Evolutionary conservation across 2,888 invertebrate species (phyloP), one percentile per base, ranked within the genome.

Genomic region (Neoascia interrupta): DNA sequence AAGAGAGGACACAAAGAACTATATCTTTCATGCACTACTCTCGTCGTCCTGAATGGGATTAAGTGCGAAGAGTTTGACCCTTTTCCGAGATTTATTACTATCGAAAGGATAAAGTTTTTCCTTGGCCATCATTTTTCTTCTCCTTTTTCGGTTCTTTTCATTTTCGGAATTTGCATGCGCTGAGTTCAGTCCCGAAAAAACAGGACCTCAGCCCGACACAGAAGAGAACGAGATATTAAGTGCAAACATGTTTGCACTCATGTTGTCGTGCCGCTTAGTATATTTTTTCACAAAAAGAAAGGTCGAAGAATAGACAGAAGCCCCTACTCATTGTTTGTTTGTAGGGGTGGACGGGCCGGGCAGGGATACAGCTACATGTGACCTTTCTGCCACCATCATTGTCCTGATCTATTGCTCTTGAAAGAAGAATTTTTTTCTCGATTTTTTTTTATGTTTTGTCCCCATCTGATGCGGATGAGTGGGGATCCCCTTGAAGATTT

Each of bases 21-120:
- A 51, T 31, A 61, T 61, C 70, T 47, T 63, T 70, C 45, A 70
- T 70, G 70, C 54, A 70, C 61, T 70, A n/a, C n/a, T n/a, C n/a
- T n/a, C n/a, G 53, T 54, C 61, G 31, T 70, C 61, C 47, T 70
- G 70, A 63, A 70, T 61, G 61, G 70, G 70, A 70, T 70, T 70
- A 70, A 70, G 70, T 70, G 61, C 61, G 70, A 61, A 53, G 70
- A 70, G 54, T 54, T 70, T 70, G 70, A 70, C 70, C 70, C 70
- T 70, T 61, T 39, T 70, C 70, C 16, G 54, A 63, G 70, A 70
- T 70, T 70, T 70, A 70, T 70, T 70, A 70, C 70, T 70, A 47
- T 63, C 70, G 45, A 70, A 70, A 61, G 70, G 70, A 70, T 70
- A 39, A 70, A 70, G 28, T 70, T 70, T 70, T 70, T 56, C 51